Evolutionary conservation across 2,888 invertebrate species (phyloP), one percentile per base, ranked within the genome.

Genomic region (Microplitis manilae): DNA sequence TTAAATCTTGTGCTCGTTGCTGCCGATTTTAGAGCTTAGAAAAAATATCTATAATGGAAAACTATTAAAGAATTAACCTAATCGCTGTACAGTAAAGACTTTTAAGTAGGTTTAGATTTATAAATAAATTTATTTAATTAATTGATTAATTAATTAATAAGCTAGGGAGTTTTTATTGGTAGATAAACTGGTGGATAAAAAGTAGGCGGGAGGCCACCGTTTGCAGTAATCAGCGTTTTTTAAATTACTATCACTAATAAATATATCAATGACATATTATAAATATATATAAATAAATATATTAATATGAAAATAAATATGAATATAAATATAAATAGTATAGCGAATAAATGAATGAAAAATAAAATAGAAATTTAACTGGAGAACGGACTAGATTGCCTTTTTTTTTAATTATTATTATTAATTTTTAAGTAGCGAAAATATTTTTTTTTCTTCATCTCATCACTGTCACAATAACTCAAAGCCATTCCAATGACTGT

Each of bases 81-180:
- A 82, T 75, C 77, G 83, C 83, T 88, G 87, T 88, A 88, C 86
- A 88, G 86, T 88, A 85, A 87, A 87, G 85, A 84, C 85, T 84
- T 84, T 84, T 50, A 50, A 50, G 85, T 84, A 84, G 81, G 81
- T 82, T 80, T 83, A 78, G 77, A 50, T 15, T 15, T 15, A 67
- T 67, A 13, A 67, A 39, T n/a, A 67, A 17, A 9, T 41, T 68
- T n/a, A 30, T 67, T 67, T 67, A 67, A 40, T 40, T 1, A 68
- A 50, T 50, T 50, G 8, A 68, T 41, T 68, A 7, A 68, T 68
- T 68, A 68, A 68, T 20, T 68, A 68, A 30, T 67, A 67, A 41
- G 15, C 15, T 68, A 41, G 68, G 50, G 41, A 68, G 4, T 68
- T 41, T 40, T 78, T 73, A 50, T 50, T 50, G 13, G 60, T 38